Base-by-base conservation (phyloP, 2,113 vertebrate species). In the Siphamia tubifer region DNA sequence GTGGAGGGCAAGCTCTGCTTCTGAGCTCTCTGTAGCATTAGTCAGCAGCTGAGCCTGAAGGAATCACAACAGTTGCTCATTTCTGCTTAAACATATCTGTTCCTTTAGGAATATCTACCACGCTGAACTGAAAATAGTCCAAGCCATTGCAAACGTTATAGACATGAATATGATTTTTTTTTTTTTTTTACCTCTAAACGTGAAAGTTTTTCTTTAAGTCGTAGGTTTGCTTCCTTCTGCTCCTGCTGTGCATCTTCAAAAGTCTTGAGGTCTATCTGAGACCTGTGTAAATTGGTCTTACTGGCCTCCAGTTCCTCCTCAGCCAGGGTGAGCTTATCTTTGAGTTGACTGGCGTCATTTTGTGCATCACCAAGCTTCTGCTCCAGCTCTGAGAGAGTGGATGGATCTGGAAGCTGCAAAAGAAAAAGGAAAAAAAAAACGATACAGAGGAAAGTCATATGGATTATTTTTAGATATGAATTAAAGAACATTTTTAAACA, bases 261-360 rank as follows among this genome's bases (percentile, higher is more conserved):
- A 2, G 32, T 81, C 60, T 58, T 48, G 1, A 81, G 20, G 12
- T 87, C 81, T 34, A 47, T 10, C 69, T 84, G 67, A 38, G 73
- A 44, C 51, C 53, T 47, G 25, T 84, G 90, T 8, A 96, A 87
- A 31, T 90, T 66, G 0, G 83, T 79, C 51, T 92, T 94, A 64
- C 91, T 93, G 54, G 90, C 87, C 62, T 95, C 92, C 54, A 96
- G 87, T 61, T 92, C 91, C 89, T 94, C 83, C 87, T 90, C 12
- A 58, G 80, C 32, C 65, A 79, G 7, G 86, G 90, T 12, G 36
- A 92, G 85, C 86, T 94, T 80, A 85, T 93, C 89, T 90, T 93
- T 92, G 65, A 93, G 76, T 61, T 75, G 77, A 25, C 17, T 79
- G 34, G 89, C 92, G 11, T 98, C 95, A 45, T 87, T 89, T 0